A percentile compares a stretch with the other conserved stretches of the same genome.
Conservation (phyloP, 2,888 invertebrate species). For the Ennomos quercinarius region DNA sequence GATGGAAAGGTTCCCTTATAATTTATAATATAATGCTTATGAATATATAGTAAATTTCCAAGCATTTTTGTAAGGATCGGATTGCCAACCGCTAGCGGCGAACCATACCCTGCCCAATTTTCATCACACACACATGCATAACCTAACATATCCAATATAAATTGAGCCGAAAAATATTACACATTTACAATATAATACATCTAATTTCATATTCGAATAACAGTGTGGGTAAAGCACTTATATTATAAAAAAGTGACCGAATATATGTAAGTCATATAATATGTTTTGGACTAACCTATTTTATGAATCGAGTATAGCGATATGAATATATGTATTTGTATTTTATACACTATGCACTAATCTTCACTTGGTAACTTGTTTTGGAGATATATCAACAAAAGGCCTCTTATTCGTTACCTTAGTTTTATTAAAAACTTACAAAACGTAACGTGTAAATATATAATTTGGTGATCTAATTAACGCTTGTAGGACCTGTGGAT, state of each 20-base stretch:
- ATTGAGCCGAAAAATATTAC: conserved; percentile 37
- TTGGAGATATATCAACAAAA: neutral
- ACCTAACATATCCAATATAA: conserved; percentile 15
- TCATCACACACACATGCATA: conserved; percentile 9
- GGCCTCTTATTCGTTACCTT: no score
- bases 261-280: neutral
- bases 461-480: no score
- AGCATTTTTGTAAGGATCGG: no score
- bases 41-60: no score
- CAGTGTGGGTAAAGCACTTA: conserved; percentile 8
- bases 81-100: neutral
- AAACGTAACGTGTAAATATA: no score
- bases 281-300: neutral
- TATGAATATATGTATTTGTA: conserved; percentile 6
- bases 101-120: neutral
- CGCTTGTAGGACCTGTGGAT: no score
- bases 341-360: neutral
- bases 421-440: no score
- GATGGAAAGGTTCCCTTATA: no score
- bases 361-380: conserved; percentile 9
- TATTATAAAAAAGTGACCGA: conserved; percentile 3
- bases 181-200: conserved; percentile 23
- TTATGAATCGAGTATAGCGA: conserved; percentile 10
- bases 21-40: no score
- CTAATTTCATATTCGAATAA: conserved; percentile 10